Evolutionary conservation across 1,140 invertebrate genomes (phyloP).

Genomic region (Drosophila seguyi): DNA sequence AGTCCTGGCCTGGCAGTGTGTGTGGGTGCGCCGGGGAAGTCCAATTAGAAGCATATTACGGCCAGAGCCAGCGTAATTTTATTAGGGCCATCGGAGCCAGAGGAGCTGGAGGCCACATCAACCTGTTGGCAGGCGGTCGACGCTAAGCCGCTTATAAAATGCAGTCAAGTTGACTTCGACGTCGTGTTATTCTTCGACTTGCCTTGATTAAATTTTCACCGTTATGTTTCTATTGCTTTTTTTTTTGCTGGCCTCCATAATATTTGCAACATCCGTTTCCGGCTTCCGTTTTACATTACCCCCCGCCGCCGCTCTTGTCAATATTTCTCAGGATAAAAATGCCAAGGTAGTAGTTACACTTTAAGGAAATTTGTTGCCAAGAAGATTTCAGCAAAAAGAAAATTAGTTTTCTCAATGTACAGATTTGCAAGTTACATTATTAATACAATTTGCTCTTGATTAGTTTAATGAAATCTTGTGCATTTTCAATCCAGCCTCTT

Average conservation of each 20-base stretch:
- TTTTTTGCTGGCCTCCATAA: slow-evolving; percentile 58
- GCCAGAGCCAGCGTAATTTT: slow-evolving; percentile 70
- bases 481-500: slow-evolving; percentile 8
- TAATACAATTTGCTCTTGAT: too few relatives aligned
- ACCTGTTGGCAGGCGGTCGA: slow-evolving; percentile 57
- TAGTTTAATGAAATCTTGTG: neutral
- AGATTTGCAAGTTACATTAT: neutral
- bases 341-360: slow-evolving; percentile 15
- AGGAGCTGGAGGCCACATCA: slow-evolving; percentile 35
- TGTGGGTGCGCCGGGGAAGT: slow-evolving; percentile 48
- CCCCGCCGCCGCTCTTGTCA: neutral
- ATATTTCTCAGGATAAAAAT: slow-evolving; percentile 7
- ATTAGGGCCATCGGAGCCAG: slow-evolving; percentile 52
- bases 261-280: slow-evolving; percentile 82
- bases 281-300: slow-evolving; percentile 76
- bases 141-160: slow-evolving; percentile 75
- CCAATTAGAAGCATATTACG: slow-evolving; percentile 79
- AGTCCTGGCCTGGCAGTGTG: slow-evolving; percentile 12
- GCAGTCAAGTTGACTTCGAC: slow-evolving; percentile 60
- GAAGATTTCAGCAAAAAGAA: neutral
- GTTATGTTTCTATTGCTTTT: slow-evolving; percentile 68
- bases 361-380: neutral
- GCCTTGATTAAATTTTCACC: slow-evolving; percentile 80
- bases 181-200: slow-evolving; percentile 63
- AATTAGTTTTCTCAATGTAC: neutral